Percentiles rank a stretch among this genome's conserved stretches.
Conservation (phyloP, 2,797 vertebrate genomes). For the Xyrichtys novacula region DNA sequence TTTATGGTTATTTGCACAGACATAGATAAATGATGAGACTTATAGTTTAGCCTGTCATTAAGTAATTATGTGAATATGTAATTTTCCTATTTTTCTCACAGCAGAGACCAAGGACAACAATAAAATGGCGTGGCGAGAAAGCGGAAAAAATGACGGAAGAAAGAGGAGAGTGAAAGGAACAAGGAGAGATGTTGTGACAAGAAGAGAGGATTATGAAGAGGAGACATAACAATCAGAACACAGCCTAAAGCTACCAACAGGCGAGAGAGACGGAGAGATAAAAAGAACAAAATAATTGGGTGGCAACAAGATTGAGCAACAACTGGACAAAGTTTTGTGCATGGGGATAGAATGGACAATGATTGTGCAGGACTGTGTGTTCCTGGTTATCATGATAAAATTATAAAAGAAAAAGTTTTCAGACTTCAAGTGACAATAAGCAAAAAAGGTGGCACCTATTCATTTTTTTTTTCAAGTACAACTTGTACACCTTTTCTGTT, state of each 20-base stretch:
- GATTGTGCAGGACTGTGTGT: not conserved
- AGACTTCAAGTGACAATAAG: not conserved
- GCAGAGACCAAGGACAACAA: not conserved
- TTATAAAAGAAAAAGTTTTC: not conserved
- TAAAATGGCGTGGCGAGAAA: constrained; percentile 9
- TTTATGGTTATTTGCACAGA: constrained; percentile 29
- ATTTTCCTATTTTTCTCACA: constrained; percentile 31
- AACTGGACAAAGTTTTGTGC: constrained; percentile 14
- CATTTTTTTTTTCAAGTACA: too few species aligned
- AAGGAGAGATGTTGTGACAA: constrained; percentile 40
- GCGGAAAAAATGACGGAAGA: constrained; percentile 5
- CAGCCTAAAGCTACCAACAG: constrained; percentile 28
- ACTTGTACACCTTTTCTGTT: too few species aligned
- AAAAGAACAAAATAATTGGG: constrained; percentile 8
- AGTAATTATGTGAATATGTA: constrained; percentile 34
- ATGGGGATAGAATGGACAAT: not conserved
- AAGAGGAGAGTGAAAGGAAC: constrained; percentile 27
- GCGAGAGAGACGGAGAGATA: constrained; percentile 8
- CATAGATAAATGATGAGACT: constrained; percentile 41
- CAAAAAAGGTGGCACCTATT: too few species aligned
- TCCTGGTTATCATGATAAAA: not conserved
- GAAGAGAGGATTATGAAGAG: constrained; percentile 52
- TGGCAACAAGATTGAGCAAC: constrained; percentile 16
- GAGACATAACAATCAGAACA: constrained; percentile 43
- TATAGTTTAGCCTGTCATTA: constrained; percentile 5